These are phyloP conservation scores for Gambusia holbrooki DNA, from an alignment of 2,113 vertebrate species.

Conservation along the genomic window DNA sequence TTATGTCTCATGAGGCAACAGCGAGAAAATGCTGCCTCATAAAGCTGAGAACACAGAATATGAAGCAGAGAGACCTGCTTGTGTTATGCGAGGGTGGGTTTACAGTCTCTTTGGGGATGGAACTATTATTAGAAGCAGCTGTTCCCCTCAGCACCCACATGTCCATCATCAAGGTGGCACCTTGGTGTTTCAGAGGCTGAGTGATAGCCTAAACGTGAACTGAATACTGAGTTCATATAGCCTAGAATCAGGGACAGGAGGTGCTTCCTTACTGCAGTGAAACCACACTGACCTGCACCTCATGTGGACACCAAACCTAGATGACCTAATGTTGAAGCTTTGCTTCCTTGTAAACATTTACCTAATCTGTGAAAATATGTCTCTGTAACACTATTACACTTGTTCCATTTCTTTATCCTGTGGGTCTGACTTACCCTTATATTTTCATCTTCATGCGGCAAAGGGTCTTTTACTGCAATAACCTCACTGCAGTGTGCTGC, in stretches of 20 bases:
- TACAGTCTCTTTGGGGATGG: background rate
- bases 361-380: background rate
- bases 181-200: background rate
- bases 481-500: background rate
- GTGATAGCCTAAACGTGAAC: background rate
- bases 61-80: background rate
- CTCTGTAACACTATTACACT: background rate
- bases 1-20: background rate
- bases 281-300: background rate
- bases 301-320: background rate
- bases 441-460: background rate
- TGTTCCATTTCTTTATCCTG: background rate
- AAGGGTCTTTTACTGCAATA: background rate
- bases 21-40: background rate
- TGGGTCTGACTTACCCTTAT: background rate
- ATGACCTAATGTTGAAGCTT: background rate
- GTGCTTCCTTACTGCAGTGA: background rate
- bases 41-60: background rate
- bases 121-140: constrained; percentile 12
- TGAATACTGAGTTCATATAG: background rate
- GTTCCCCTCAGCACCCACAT: constrained; percentile 1
- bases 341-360: background rate
- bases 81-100: background rate
- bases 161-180: constrained; percentile 5
- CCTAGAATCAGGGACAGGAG: background rate